phyloP scores from a whole-genome alignment of 1,140 invertebrate genomes.

The Ridgeia piscesae region DNA sequence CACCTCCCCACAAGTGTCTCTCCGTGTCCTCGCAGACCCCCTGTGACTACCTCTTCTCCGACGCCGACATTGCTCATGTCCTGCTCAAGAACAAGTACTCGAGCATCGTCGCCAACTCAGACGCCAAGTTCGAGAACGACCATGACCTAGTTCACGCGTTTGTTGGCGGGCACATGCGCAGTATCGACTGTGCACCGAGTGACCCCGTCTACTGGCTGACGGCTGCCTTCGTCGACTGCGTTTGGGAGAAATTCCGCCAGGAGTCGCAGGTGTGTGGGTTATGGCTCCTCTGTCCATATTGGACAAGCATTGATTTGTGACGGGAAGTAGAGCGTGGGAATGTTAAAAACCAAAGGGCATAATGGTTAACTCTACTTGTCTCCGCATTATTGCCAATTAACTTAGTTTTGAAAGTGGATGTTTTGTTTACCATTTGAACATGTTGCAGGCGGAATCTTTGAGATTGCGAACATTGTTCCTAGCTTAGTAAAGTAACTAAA shows the following conservation, averaged over 20 bases:
- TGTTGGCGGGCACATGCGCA: constrained; percentile 10
- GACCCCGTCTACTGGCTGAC: constrained; percentile 7
- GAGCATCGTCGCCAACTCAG: constrained; percentile 16
- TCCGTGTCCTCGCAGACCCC: not conserved
- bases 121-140: constrained; percentile 11
- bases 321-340: no score
- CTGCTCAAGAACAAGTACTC: not conserved
- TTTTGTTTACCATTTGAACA: no score
- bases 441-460: no score
- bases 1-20: not conserved
- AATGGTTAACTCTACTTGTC: no score
- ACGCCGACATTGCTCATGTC: not conserved
- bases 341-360: no score
- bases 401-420: no score
- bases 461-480: no score
- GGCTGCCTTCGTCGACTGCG: constrained; percentile 14
- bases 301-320: no score
- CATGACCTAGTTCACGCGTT: constrained; percentile 16
- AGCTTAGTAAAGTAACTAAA: no score
- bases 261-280: not conserved
- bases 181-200: not conserved
- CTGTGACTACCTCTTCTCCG: not conserved
- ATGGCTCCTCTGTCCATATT: no score
- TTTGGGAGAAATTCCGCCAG: constrained; percentile 5
- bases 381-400: no score